Evolutionary conservation across 2,113 vertebrate species (phyloP).

Genomic region (Genyomyrus donnyi): DNA sequence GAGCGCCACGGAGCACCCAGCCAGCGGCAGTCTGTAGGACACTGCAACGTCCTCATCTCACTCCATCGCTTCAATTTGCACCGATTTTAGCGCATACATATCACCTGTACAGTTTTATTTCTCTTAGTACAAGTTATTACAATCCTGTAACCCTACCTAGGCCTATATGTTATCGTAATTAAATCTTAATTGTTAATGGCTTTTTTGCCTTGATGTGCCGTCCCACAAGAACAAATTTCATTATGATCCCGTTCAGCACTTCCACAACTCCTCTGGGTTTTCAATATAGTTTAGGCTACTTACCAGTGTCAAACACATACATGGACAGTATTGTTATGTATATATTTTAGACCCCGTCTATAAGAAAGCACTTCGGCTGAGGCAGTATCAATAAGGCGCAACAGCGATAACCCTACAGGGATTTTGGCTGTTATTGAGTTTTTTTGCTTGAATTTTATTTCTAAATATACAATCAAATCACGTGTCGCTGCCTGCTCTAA

Average conservation of each 20-base stretch:
- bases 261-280: background rate
- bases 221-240: background rate
- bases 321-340: background rate
- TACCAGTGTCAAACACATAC: background rate
- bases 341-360: background rate
- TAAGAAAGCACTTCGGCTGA: background rate
- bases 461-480: background rate
- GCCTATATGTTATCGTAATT: background rate
- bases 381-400: background rate
- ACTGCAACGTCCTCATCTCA: background rate
- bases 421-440: background rate
- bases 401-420: background rate
- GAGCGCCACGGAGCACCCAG: background rate
- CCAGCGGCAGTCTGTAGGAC: background rate
- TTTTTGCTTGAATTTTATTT: background rate
- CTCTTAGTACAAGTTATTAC: background rate
- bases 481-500: background rate
- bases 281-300: background rate
- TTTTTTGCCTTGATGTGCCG: background rate
- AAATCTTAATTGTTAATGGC: background rate
- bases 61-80: background rate
- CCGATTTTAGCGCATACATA: background rate
- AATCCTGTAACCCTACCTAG: background rate
- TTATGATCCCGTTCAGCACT: background rate
- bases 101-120: background rate